Base-by-base conservation (phyloP, 2,113 vertebrate species). In the Cavia porcellus region DNA sequence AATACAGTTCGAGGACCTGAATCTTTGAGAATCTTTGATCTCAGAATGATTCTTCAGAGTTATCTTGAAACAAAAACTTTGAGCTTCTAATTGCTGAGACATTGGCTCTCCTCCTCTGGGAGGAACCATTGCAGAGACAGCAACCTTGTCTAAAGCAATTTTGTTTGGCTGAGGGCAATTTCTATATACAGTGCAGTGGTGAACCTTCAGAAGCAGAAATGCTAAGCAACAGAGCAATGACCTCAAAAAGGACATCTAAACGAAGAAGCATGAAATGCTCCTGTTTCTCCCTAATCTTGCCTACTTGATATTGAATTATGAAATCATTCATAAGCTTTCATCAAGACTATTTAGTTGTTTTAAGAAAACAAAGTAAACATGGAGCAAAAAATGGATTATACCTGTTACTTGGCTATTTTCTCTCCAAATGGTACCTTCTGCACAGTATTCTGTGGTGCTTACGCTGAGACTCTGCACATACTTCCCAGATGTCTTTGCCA, bases 141-240 rank as follows among this genome's bases (percentile, higher is more conserved):
- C 10, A 75, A 52, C 55, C 19, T 47, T 72, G 13, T 19, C 35
- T 83, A 35, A 87, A 14, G 14, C 12, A 85, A 2, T 85, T 74
- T 79, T 45, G n/a, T 89, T 89, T 59, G 10, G 12, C 62, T 74
- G 81, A 89, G 20, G 52, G 74, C 74, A 80, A 96, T 90, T 84
- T 25, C 47, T 20, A 61, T 10, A 28, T 38, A 75, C 20, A 25
- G 9, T 14, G 4, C 45, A 74, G 28, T 30, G n/a, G 3, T 64
- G 35, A 84, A 4, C 47, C 35, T 92, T 32, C 30, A 74, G 92
- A 72, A 75, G 7, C 52, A 80, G 7, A 80, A 86, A 70, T 72
- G 14, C 25, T 55, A 22, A 81, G 64, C 77, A 89, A 30, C 50
- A 81, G 24, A 28, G 45, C 20, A 79, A 94, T n/a, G 15, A 24